A percentile compares a stretch with the other conserved stretches of the same genome.
Conservation (phyloP, 2,113 vertebrate genomes). For the Podilymbus podiceps region DNA sequence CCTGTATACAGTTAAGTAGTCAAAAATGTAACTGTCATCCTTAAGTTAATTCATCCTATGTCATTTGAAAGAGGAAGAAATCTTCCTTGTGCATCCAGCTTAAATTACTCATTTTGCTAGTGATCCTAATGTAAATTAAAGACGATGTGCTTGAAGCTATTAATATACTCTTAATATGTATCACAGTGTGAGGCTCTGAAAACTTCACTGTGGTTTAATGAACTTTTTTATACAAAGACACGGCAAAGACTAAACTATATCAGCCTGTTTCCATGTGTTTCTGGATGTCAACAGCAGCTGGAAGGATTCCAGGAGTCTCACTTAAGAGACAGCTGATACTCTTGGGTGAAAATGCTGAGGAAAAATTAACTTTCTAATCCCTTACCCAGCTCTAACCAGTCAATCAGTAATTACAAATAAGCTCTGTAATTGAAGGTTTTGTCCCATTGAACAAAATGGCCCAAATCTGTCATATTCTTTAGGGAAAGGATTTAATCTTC, state of each 20-base stretch:
- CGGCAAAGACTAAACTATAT: neutral
- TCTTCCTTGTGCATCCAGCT: neutral
- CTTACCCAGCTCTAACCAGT: neutral
- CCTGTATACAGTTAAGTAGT: neutral
- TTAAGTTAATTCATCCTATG: neutral
- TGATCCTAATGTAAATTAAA: slow-evolving; percentile 1
- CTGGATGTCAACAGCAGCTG: neutral
- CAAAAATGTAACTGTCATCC: neutral
- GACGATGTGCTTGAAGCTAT: neutral
- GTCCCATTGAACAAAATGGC: neutral
- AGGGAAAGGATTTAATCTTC: neutral
- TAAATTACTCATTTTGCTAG: neutral
- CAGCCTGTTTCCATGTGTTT: neutral
- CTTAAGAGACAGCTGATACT: neutral
- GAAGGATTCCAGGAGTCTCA: neutral
- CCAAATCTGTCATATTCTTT: neutral
- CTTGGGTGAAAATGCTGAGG: neutral
- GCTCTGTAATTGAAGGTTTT: neutral
- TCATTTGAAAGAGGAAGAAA: neutral
- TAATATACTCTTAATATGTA: neutral
- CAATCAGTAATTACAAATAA: neutral
- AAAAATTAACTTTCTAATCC: neutral
- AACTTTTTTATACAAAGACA: neutral
- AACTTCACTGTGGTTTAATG: neutral
- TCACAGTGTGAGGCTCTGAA: neutral